Base-by-base conservation (phyloP, 2,797 vertebrate species). In the Chaenodraco wilsoni region DNA sequence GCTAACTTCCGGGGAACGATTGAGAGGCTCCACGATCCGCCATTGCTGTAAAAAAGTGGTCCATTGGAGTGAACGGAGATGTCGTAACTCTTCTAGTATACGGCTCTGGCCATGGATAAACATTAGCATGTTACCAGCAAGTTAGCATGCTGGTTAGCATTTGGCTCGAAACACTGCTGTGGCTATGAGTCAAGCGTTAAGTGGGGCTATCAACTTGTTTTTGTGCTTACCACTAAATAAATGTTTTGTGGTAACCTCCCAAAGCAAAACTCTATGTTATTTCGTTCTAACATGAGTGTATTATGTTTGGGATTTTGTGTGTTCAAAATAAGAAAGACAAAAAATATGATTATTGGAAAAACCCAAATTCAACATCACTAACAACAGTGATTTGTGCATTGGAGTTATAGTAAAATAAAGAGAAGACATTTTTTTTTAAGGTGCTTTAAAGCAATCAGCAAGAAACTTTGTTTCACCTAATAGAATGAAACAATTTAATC, bases 271-370 rank as follows among this genome's bases (percentile, higher is more conserved):
- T 48, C 3, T 6, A 2, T 19, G n/a, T 8, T 1, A n/a, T 50
- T 69, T 62, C 21, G 3, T 3, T 57, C 3, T 46, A 37, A 56
- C 43, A n/a, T 31, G 7, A 9, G 21, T 12, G 9, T 11, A 37
- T 59, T 63, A n/a, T 48, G 65, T 6, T 31, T 31, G 8, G 19
- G 19, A 43, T n/a, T 83, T 76, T 63, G 15, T 75, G 17, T 60
- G 19, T 16, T 65, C 50, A 58, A 51, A 70, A 49, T 41, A 48
- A 67, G 9, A 8, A 69, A 45, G 71, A 64, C 19, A 54, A 16
- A 12, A 46, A 1, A 65, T 45, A 13, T 49, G 61, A 45, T 58
- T 21, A 43, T 3, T 58, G 62, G 65, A 64, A 79, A 81, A 50
- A 14, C 58, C 51, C 14, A 19, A 13, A 40, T 19, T 12, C 5